Evolutionary conservation across 1,140 invertebrate genomes (phyloP), one percentile per base, ranked within the genome.

Genomic region (Brachionus sp.): DNA sequence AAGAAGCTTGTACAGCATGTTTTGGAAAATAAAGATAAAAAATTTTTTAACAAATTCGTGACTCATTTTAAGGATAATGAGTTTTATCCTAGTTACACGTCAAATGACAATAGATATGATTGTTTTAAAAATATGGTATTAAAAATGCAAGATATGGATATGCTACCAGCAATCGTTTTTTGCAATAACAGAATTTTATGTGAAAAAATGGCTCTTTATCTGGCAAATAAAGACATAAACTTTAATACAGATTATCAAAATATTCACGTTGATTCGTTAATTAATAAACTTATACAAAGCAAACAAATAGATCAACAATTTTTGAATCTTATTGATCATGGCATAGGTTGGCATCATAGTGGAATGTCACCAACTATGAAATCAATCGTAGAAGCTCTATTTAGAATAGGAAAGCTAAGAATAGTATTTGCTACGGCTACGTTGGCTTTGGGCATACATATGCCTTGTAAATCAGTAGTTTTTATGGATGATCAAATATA

Each of bases 401-500:
- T 77, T 53, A 23, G 73, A 33, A 12, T 53, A 33, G 44, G 73
- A n/a, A 53, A 77, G 6, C 3, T 77, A 23, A 50, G 35, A 53
- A 12, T 77, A 13, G 16, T 77, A 6, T 53, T 77, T 29, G 44
- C 73, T 7, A 77, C 73, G 2, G 19, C 73, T 33, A 77, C 73
- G 2, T 77, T 77, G 16, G 73, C 73, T 9, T 35, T 53, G 33
- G 73, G 73, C 3, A 77, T 77, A n/a, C 73, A 77, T 33, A 53
- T 77, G 44, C 73, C 73, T 33, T 53, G 44, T 53, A 77, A 53
- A 53, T 50, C 73, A 33, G 73, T 53, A 7, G 73, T 50, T 5
- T 77, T 77, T 53, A 53, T 77, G 16, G 13, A 77, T 19, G 73
- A 77, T 77, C 5, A 50, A 53, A 77, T 77, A 33, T 77, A 53